phyloP scores from a whole-genome alignment of 2,888 invertebrate genomes.

The Ichneumoninae sp. region DNA sequence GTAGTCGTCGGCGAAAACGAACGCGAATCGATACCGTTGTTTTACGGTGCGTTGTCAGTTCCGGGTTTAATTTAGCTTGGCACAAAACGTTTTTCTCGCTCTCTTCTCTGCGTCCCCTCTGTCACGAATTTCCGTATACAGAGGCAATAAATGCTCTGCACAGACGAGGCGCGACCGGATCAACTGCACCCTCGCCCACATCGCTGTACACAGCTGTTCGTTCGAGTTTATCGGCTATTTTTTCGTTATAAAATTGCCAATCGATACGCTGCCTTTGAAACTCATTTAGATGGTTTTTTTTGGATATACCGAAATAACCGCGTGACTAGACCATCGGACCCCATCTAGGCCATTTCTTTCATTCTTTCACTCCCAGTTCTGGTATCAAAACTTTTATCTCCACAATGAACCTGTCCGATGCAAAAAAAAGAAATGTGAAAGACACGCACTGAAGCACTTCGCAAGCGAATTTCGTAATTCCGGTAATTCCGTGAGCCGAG shows the following conservation, averaged over 20 bases:
- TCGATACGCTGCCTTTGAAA: background rate
- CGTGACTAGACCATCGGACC: no score
- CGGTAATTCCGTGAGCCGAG: no score
- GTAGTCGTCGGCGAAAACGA: conserved; percentile 27
- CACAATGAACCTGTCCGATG: no score
- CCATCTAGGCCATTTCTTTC: no score
- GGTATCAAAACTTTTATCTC: no score
- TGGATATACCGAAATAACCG: background rate
- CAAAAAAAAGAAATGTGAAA: no score
- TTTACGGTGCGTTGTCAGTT: conserved; percentile 54
- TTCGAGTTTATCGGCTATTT: background rate
- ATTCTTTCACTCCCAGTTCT: no score
- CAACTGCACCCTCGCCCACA: conserved; percentile 16
- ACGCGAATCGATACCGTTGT: conserved; percentile 56
- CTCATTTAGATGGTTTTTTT: background rate
- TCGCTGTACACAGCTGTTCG: background rate
- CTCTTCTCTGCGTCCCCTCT: conserved; percentile 5
- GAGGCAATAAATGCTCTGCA: conserved; percentile 46
- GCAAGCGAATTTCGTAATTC: no score
- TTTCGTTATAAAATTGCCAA: background rate
- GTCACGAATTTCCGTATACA: conserved; percentile 41
- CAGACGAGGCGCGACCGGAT: background rate
- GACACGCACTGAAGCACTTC: no score
- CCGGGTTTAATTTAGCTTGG: conserved; percentile 52
- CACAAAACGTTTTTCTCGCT: conserved; percentile 42